Conservation (phyloP, 2,797 vertebrate genomes). For the Hafferia zeledoni region DNA sequence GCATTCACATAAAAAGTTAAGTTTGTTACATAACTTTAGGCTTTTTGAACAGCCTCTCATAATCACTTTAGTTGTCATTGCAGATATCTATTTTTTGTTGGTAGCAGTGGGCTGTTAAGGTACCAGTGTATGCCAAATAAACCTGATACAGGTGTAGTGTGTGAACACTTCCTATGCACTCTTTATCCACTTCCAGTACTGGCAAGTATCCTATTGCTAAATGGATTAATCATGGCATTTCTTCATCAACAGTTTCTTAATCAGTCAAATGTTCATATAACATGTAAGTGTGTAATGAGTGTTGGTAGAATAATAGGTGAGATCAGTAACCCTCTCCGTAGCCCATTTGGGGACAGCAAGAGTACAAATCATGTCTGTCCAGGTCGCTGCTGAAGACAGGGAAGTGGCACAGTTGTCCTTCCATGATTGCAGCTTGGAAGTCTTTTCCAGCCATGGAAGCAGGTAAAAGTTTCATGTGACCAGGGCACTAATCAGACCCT, state of each 20-base stretch:
- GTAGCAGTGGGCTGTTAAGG: not conserved
- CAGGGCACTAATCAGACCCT: not conserved
- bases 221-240: not conserved
- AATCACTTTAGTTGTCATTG: not conserved
- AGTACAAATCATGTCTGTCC: not conserved
- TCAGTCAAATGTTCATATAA: not conserved
- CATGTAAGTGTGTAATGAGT: not conserved
- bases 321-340: not conserved
- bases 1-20: not conserved
- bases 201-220: not conserved
- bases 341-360: not conserved
- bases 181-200: not conserved
- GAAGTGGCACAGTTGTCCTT: not conserved
- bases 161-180: rapidly evolving
- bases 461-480: not conserved
- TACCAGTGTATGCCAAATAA: not conserved
- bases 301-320: not conserved
- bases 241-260: not conserved
- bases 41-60: not conserved
- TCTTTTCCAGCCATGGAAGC: not conserved
- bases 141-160: not conserved
- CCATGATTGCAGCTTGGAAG: not conserved
- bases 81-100: not conserved
- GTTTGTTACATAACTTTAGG: not conserved
- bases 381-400: not conserved